A percentile compares a stretch with the other conserved stretches of the same genome.
phyloP scores from a whole-genome alignment of 2,113 vertebrate genomes.

The Paracanthobrama guichenoti region DNA sequence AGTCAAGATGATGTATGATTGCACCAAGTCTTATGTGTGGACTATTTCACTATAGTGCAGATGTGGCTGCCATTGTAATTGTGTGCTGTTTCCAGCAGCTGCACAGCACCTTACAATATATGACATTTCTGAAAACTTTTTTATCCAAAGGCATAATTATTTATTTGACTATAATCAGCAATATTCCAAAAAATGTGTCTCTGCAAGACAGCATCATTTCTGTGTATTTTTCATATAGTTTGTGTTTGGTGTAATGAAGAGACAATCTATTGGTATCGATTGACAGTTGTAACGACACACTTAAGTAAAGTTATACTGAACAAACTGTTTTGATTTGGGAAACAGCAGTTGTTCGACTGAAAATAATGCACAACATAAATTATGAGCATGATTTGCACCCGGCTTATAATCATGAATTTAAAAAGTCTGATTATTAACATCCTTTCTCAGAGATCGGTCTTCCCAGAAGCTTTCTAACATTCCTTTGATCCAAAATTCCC shows the following conservation, averaged over 20 bases:
- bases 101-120: not conserved
- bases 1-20: not conserved
- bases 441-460: not conserved
- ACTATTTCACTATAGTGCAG: not conserved
- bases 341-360: not conserved
- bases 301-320: not conserved
- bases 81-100: not conserved
- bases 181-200: not conserved
- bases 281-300: not conserved
- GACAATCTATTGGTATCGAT: not conserved
- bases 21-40: not conserved
- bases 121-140: not conserved
- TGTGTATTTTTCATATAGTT: not conserved
- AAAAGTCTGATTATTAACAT: not conserved
- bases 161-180: not conserved
- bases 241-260: not conserved
- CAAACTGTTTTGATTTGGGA: not conserved
- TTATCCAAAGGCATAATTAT: not conserved
- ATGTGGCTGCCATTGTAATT: not conserved
- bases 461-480: constrained; percentile 23
- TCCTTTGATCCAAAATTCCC: constrained; percentile 16
- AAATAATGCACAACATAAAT: not conserved
- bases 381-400: not conserved
- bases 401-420: not conserved
- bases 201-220: not conserved